Percentiles rank a stretch among this genome's conserved stretches.
These are phyloP conservation scores for Drosophila fuyamai DNA, from an alignment of 1,140 invertebrate species.

Conservation along the genomic window DNA sequence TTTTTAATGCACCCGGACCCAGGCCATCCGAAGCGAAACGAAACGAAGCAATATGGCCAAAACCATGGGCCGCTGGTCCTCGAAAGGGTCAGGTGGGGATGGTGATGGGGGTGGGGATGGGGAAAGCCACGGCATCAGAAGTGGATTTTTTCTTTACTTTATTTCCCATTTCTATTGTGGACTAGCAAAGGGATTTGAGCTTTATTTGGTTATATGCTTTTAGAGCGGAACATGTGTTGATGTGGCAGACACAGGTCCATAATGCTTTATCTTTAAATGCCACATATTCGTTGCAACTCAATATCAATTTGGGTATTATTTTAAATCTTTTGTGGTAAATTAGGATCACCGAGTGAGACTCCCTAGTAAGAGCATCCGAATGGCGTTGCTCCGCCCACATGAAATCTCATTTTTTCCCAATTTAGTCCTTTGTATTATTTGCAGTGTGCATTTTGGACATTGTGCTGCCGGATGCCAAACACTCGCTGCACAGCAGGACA, in stretches of 20 bases:
- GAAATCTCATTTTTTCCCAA: conserved; percentile 31
- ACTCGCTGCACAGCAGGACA: conserved; percentile 59
- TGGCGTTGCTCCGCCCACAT: background rate
- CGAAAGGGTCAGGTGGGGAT: conserved; percentile 2
- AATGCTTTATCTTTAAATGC: background rate
- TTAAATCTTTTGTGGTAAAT: conserved; percentile 3
- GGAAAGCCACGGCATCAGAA: conserved; percentile 36
- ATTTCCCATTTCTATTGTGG: conserved; percentile 23
- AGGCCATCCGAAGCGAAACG: conserved; percentile 39
- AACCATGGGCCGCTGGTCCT: conserved; percentile 2
- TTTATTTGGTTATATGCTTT: conserved; percentile 30
- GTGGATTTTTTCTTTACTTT: conserved; percentile 42
- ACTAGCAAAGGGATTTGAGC: conserved; percentile 3
- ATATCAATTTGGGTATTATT: conserved; percentile 3
- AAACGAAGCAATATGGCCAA: conserved; percentile 59
- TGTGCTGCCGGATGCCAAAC: conserved; percentile 56
- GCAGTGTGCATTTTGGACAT: conserved; percentile 76
- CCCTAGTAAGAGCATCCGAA: conserved; percentile 1
- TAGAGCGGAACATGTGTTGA: conserved; percentile 23
- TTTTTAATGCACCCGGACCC: conserved; percentile 71
- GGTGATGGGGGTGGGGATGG: background rate
- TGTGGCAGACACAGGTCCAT: conserved; percentile 1
- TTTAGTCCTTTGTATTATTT: conserved; percentile 54
- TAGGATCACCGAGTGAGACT: background rate
- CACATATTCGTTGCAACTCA: conserved; percentile 6